Conservation (phyloP, 2,888 invertebrate genomes). For the Carcina quercana region DNA sequence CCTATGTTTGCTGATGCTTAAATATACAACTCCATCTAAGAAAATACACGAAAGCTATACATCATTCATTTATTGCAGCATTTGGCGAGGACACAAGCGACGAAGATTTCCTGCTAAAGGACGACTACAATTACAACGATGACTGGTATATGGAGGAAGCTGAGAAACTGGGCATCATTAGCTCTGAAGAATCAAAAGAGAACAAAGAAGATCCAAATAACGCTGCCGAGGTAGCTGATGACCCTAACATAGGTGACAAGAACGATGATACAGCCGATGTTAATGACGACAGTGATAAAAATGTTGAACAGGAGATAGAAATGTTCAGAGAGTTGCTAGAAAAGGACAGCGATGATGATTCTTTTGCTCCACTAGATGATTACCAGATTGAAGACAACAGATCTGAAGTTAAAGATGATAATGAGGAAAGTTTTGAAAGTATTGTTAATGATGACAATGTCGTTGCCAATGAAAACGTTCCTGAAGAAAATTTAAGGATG, state of each 20-base stretch:
- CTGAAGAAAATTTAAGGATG: conserved; percentile 12
- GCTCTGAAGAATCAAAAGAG: conserved; percentile 2
- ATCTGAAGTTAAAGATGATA: conserved; percentile 20
- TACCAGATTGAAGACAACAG: conserved; percentile 53
- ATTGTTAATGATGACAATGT: conserved; percentile 6
- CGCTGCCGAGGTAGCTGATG: conserved; percentile 5
- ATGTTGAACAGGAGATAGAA: conserved; percentile 9
- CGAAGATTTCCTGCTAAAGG: too few relatives aligned
- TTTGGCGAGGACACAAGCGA: too few relatives aligned
- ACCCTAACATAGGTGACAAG: neutral
- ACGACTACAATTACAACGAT: too few relatives aligned
- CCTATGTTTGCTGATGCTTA: too few relatives aligned
- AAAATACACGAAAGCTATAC: too few relatives aligned
- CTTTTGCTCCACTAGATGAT: conserved; percentile 24
- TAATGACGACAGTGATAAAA: too few relatives aligned
- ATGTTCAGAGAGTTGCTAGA: conserved; percentile 11
- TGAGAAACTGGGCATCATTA: conserved; percentile 10
- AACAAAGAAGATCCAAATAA: conserved; percentile 11
- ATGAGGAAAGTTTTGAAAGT: conserved; percentile 9
- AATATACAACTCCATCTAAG: too few relatives aligned
- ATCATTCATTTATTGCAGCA: too few relatives aligned
- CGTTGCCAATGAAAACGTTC: conserved; percentile 11
- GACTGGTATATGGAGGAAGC: conserved; percentile 16
- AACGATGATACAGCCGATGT: neutral
- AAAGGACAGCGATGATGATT: conserved; percentile 11